Evolutionary conservation across 2,888 invertebrate genomes (phyloP), one percentile per base, ranked within the genome.

Genomic region (Abscondita cerata): DNA sequence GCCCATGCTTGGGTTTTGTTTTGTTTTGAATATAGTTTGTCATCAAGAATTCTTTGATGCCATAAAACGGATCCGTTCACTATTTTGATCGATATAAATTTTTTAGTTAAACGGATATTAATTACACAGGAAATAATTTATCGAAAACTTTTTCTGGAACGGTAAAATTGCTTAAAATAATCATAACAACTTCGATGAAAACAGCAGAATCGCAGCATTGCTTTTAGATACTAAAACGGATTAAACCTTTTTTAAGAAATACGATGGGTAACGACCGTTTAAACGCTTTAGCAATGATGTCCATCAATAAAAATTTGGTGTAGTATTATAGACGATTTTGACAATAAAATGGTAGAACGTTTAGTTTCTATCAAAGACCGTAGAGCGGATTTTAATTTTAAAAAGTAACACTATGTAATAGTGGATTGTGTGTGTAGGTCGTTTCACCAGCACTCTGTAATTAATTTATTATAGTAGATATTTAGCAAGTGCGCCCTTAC

Each of bases 91-190:
- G n/a, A n/a, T n/a, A n/a, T n/a, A n/a, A n/a, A n/a, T n/a, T n/a
- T n/a, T n/a, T n/a, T n/a, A n/a, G n/a, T n/a, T n/a, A n/a, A n/a
- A n/a, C n/a, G n/a, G n/a, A n/a, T n/a, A n/a, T n/a, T n/a, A n/a
- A n/a, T n/a, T n/a, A n/a, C n/a, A n/a, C n/a, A n/a, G n/a, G n/a
- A 48, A 48, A 48, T 13, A 25, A 25, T 12, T 20, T 48, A 25
- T 13, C 18, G 11, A 6, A 46, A 46, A 46, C 20, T 3, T 48
- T 48, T 6, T 25, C 31, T 11, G 48, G 31, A 31, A 48, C 48
- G 1, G 34, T 36, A 3, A 51, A 51, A 16, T 36, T 51, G 34
- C 16, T 51, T 16, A 51, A 36, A 51, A 51, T 18, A 33, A 51
- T 51, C 18, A 34, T 51, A 9, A 36, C 34, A 3, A 36, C 36